These are phyloP conservation scores for Nicator chloris DNA, from an alignment of 2,113 vertebrate species.

Conservation along the genomic window DNA sequence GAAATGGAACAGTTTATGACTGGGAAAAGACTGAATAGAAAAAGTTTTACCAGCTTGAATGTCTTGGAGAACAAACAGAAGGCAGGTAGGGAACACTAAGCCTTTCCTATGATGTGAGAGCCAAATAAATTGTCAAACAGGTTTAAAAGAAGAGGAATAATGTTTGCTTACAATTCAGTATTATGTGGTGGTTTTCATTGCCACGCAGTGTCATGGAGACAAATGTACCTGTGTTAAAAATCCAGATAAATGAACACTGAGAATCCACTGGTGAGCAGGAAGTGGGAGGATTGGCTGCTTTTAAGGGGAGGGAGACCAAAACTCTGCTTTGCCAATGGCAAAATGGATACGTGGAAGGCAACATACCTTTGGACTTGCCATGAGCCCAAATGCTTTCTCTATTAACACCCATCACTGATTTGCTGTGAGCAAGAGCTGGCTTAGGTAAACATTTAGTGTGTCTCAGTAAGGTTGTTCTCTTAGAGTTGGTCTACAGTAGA, in stretches of 20 bases:
- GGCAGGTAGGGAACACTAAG: not conserved
- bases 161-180: not conserved
- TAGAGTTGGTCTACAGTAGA: not conserved
- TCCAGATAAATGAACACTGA: not conserved
- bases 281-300: not conserved
- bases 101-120: not conserved
- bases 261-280: not conserved
- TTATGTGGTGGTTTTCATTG: not conserved
- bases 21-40: not conserved
- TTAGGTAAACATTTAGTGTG: not conserved
- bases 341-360: not conserved
- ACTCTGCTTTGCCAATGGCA: not conserved
- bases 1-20: not conserved
- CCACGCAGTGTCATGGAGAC: not conserved
- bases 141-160: not conserved
- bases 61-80: not conserved
- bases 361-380: not conserved
- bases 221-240: not conserved
- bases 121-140: not conserved
- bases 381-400: not conserved
- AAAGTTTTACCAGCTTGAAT: not conserved
- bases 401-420: accelerated
- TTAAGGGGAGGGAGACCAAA: not conserved
- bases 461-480: not conserved
- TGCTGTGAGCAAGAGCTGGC: not conserved